A percentile compares a stretch with the other conserved stretches of the same genome.
phyloP scores from a whole-genome alignment of 2,888 invertebrate genomes.

The Tenthredo mesomela region DNA sequence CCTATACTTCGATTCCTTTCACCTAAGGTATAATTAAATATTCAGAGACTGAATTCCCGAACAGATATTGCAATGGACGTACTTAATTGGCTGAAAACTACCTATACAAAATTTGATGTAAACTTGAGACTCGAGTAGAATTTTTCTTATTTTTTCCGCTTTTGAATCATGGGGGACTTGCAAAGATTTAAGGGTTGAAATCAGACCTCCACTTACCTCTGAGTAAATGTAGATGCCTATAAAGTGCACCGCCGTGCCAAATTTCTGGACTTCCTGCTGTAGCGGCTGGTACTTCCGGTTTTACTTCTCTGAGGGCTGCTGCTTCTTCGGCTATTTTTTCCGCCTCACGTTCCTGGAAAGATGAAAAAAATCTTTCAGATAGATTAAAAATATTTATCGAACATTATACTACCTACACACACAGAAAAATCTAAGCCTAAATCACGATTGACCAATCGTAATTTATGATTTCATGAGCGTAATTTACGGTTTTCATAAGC shows the following conservation, averaged over 20 bases:
- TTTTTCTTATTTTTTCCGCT: neutral
- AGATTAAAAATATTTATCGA: neutral
- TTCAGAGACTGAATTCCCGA: neutral
- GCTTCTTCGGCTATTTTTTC: slow-evolving; percentile 73
- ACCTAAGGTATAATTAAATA: neutral
- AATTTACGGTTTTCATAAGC: too few species aligned
- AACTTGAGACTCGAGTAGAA: neutral
- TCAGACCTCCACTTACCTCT: slow-evolving; percentile 64
- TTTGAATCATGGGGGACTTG: neutral
- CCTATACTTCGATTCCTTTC: neutral
- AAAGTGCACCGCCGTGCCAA: slow-evolving; percentile 72
- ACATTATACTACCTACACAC: too few species aligned
- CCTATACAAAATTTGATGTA: neutral
- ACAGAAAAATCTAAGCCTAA: too few species aligned
- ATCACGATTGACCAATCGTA: too few species aligned
- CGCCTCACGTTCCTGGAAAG: slow-evolving; percentile 72
- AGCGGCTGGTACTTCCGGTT: slow-evolving; percentile 68
- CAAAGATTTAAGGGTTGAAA: neutral
- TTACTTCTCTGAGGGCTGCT: slow-evolving; percentile 69
- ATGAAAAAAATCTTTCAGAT: neutral
- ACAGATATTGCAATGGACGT: neutral
- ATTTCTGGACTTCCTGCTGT: slow-evolving; percentile 70
- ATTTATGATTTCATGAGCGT: too few species aligned
- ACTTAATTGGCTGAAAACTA: neutral
- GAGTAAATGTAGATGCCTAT: slow-evolving; percentile 69